These are phyloP conservation scores for Garrulus glandarius DNA, from an alignment of 2,797 vertebrate genomes.

Conservation along the genomic window DNA sequence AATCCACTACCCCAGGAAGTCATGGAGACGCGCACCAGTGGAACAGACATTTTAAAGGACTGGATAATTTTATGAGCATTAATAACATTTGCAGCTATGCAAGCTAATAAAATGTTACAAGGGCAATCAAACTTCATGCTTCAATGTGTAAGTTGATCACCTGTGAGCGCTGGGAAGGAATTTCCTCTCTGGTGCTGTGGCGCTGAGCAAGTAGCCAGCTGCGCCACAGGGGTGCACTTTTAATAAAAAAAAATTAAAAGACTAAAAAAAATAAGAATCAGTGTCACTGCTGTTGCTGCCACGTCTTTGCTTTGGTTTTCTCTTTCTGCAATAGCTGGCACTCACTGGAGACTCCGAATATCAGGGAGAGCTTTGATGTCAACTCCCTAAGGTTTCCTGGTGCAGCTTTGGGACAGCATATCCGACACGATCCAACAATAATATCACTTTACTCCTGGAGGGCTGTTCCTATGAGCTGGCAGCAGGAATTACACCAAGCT, in stretches of 20 bases:
- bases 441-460: background rate
- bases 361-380: background rate
- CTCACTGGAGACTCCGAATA: background rate
- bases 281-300: background rate
- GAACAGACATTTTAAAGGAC: constrained; percentile 60
- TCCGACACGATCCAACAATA: background rate
- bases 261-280: background rate
- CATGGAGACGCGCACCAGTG: constrained; percentile 8
- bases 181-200: constrained; percentile 45
- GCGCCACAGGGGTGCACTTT: background rate
- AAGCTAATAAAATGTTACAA: constrained; percentile 69
- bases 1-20: constrained; percentile 48
- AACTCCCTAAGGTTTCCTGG: background rate
- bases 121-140: constrained; percentile 68
- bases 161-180: constrained; percentile 46
- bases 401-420: background rate
- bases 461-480: background rate
- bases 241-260: background rate
- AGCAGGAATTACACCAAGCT: background rate
- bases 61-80: constrained; percentile 68
- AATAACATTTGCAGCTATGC: constrained; percentile 71
- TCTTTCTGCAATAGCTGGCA: background rate
- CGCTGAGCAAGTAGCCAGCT: constrained; percentile 36
- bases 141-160: constrained; percentile 60
- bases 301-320: background rate